Evolutionary conservation across 2,888 invertebrate genomes (phyloP), one percentile per base, ranked within the genome.

Genomic region (Dicranocentrus wangi): DNA sequence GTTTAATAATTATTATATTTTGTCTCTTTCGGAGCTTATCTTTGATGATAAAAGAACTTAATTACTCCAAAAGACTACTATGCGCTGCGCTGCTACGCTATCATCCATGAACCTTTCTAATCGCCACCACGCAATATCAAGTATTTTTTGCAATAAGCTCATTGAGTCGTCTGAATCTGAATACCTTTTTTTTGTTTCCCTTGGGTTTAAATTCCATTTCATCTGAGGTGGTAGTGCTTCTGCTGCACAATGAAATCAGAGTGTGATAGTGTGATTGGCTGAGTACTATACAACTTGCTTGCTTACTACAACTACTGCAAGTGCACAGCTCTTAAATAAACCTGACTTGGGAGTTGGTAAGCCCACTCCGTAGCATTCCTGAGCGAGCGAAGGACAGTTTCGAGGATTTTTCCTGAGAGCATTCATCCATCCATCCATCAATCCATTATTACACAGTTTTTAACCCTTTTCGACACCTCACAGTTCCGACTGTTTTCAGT

Each of bases 351-450:
- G 39, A n/a, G n/a, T n/a, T 47, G 8, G 15, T 1, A n/a, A 42
- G 68, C 53, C 27, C 68, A 68, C 28, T 68, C 21, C 25, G 28
- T 42, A 10, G n/a, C 25, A 70, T 60, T 58, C 42, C 58, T 60
- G 23, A 32, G 43, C 58, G 42, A 70, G 60, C 25, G 70, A 70
- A 60, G 60, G 70, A 60, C 70, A 60, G 42, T 32, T n/a, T n/a
- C 27, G 47, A 10, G 60, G 53, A 53, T 27, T 25, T 70, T 70
- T 53, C 42, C 51, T n/a, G n/a, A n/a, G n/a, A n/a, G n/a, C n/a
- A n/a, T n/a, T n/a, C n/a, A n/a, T n/a, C n/a, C n/a, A n/a, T n/a
- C n/a, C n/a, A n/a, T n/a, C n/a, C n/a, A n/a, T n/a, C n/a, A n/a
- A n/a, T n/a, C n/a, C n/a, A n/a, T n/a, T n/a, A n/a, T n/a, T n/a